Evolutionary conservation across 1,140 invertebrate genomes (phyloP).

Genomic region (Drosophila trapezifrons): DNA sequence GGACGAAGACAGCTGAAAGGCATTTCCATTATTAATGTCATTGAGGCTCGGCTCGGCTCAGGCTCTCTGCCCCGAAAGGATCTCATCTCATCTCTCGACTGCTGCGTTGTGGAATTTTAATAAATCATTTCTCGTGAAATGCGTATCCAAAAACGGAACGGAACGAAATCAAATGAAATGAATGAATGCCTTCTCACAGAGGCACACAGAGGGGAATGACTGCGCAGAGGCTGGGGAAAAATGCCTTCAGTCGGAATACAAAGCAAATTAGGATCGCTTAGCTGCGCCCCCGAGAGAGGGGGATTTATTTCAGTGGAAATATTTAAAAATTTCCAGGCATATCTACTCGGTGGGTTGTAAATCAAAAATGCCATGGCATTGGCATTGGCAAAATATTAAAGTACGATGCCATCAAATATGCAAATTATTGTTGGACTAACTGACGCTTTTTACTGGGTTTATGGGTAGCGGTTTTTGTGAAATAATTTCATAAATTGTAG

Average conservation of each 20-base stretch:
- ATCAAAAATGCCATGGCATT: constrained; percentile 71
- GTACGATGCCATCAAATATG: constrained; percentile 67
- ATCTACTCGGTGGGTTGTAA: constrained; percentile 56
- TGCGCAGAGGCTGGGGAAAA: constrained; percentile 36
- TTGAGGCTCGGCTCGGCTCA: constrained; percentile 27
- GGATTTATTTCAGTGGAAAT: constrained; percentile 54
- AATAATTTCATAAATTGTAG: too few relatives aligned
- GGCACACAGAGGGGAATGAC: constrained; percentile 16
- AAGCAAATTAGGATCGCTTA: constrained; percentile 61
- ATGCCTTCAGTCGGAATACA: constrained; percentile 41
- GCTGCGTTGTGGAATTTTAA: constrained; percentile 71
- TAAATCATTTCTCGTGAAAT: constrained; percentile 77
- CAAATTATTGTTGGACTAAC: constrained; percentile 48
- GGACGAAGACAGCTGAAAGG: constrained; percentile 55
- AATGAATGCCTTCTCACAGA: constrained; percentile 51
- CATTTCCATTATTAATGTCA: constrained; percentile 74
- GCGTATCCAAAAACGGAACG: constrained; percentile 53
- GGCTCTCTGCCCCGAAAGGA: constrained; percentile 5
- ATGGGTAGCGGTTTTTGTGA: not conserved
- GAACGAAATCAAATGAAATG: constrained; percentile 76
- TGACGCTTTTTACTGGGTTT: constrained; percentile 1
- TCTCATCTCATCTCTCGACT: constrained; percentile 36
- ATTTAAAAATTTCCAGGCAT: constrained; percentile 58
- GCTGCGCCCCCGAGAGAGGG: constrained; percentile 16
- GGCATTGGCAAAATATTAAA: constrained; percentile 59